Evolutionary conservation across 2,113 vertebrate species (phyloP), one percentile per base, ranked within the genome.

Genomic region (Phycodurus eques): DNA sequence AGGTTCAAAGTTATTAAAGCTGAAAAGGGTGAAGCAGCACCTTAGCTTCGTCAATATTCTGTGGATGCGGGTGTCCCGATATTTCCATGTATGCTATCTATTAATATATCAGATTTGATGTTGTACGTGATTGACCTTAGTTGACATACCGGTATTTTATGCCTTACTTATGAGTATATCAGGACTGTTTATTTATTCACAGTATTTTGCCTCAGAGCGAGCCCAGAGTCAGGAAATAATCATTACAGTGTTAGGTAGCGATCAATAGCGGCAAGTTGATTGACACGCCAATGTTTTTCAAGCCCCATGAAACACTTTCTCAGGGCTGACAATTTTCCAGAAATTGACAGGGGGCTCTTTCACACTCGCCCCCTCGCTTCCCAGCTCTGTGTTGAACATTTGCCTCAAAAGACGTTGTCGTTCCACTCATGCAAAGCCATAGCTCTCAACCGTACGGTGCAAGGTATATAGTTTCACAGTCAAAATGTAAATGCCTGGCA

Each of bases 191-290:
- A 75, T 80, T 77, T 80, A 80, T 85, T 76, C 68, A 61, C 76
- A 63, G 72, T 84, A 19, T 66, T 59, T 71, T 65, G 74, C 85
- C 80, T 88, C 39, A 65, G 77, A 88, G 83, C 73, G 49, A 80
- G 81, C 80, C 83, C 82, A 74, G 71, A 90, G 85, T 86, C 75
- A 84, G 80, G 82, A 87, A 89, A 88, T 83, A 88, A 85, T 88
- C 81, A 87, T 88, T 87, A 86, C 35, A 39, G 35, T 6, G 27
- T 85, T 85, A 84, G 71, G 66, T 78, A 35, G 56, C 62, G 76
- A 90, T 91, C 79, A 77, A 90, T 90, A 82, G 46, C 68, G 57
- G 33, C 31, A 47, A 46, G 53, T 49, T 87, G 80, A 85, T 80
- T 89, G 88, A 85, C 87, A 83, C 31, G 51, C 22, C 75, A 82